These are phyloP conservation scores for Lithobates sylvaticus DNA, from an alignment of 2,797 vertebrate genomes.

Conservation along the genomic window DNA sequence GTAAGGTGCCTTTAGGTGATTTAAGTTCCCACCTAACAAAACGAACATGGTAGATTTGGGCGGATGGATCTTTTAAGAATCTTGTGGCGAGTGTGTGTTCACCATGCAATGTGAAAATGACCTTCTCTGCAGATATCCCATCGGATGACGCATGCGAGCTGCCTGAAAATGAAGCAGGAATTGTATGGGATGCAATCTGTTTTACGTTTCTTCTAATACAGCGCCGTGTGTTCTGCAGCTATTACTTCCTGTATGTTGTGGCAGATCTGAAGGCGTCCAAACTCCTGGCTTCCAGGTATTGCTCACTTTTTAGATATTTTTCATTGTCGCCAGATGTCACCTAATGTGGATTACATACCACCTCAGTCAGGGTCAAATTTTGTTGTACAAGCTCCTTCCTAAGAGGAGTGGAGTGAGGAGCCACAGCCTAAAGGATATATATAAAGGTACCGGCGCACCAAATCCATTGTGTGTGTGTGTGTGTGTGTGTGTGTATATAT, in stretches of 20 bases:
- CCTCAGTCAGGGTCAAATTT: too few species aligned
- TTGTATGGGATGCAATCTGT: slow-evolving; percentile 81
- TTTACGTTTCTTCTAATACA: slow-evolving; percentile 81
- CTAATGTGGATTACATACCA: not conserved
- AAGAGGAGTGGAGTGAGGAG: too few species aligned
- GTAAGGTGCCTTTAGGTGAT: not conserved
- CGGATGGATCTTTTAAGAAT: not conserved
- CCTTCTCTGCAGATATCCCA: slow-evolving; percentile 62
- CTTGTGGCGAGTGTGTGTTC: not conserved
- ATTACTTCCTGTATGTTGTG: slow-evolving; percentile 82
- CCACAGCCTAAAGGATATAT: too few species aligned
- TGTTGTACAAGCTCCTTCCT: too few species aligned
- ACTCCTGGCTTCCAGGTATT: slow-evolving; percentile 78
- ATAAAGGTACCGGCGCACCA: too few species aligned
- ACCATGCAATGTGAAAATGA: not conserved
- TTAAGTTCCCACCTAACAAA: not conserved
- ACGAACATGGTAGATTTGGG: not conserved
- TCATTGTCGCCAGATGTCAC: not conserved
- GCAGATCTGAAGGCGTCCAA: slow-evolving; percentile 80
- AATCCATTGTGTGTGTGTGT: too few species aligned
- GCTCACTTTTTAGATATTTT: not conserved
- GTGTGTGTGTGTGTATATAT: too few species aligned
- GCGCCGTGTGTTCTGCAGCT: slow-evolving; percentile 80
- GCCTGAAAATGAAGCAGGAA: slow-evolving; percentile 79
- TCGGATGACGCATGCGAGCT: slow-evolving; percentile 76